phyloP scores from a whole-genome alignment of 2,888 invertebrate genomes.

The Ypsolopha sequella region DNA sequence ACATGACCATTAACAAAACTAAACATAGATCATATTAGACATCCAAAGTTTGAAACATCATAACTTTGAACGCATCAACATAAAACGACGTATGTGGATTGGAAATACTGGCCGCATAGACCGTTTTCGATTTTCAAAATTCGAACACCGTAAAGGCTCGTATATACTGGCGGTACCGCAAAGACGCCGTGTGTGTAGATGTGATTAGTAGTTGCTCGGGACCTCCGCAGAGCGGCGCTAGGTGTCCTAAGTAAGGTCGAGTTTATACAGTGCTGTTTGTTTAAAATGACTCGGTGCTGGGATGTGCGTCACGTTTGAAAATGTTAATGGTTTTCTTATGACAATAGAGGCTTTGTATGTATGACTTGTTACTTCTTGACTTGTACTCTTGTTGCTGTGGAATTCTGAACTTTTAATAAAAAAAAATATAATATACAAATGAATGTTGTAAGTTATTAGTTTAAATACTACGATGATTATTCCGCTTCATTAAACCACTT shows the following conservation, averaged over 20 bases:
- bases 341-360: too few species aligned
- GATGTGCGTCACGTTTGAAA: not conserved
- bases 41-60: constrained; percentile 18
- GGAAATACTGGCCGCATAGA: constrained; percentile 15
- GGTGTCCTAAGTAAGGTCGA: constrained; percentile 7
- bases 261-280: constrained; percentile 1
- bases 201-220: constrained; percentile 42
- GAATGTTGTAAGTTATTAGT: too few species aligned
- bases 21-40: constrained; percentile 43
- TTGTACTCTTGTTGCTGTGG: too few species aligned
- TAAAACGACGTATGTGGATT: constrained; percentile 19
- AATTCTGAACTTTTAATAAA: too few species aligned
- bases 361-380: too few species aligned
- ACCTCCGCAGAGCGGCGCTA: constrained; percentile 7
- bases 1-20: constrained; percentile 32
- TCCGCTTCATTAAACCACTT: too few species aligned
- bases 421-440: too few species aligned
- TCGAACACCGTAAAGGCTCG: constrained; percentile 37
- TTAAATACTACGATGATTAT: too few species aligned
- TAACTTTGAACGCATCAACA: constrained; percentile 1
- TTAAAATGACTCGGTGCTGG: not conserved
- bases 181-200: constrained; percentile 46
- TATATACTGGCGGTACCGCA: constrained; percentile 41
- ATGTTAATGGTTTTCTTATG: not conserved
- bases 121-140: constrained; percentile 17